Evolutionary conservation across 2,797 vertebrate genomes (phyloP), one percentile per base, ranked within the genome.

Genomic region (Gila robusta): DNA sequence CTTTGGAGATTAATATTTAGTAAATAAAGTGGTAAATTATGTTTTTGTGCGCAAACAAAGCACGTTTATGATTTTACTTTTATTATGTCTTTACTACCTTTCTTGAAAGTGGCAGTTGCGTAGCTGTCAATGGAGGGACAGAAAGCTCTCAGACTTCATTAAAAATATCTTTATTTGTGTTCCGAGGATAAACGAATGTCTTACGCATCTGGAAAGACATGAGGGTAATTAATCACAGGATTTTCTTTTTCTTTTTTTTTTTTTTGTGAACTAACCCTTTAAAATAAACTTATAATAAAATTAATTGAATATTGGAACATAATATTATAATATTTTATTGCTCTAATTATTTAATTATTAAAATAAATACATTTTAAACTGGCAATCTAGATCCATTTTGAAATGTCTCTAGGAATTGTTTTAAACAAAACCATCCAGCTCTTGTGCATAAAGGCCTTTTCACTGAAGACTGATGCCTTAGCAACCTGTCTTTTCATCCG

Each of bases 381-480:
- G 8, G 32, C 5, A 5, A 37, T 47, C 21, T 80, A 81, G 23
- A 10, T 17, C 1, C 4, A 59, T 19, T 54, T 17, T 35, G 10
- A 6, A 32, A 6, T 5, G 16, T 62, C 4, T 62, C 23, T 49
- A 62, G 0, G 6, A 21, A 17, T 23, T 16, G 11, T 39, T 73
- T 23, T n/a, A 28, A 82, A 19, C 17, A n/a, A 32, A 83, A 10
- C 2, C 37, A 83, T 72, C 3, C 16, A 41, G 28, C 35, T 70
- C 37, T 69, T 41, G 28, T 52, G 28, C 21, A 56, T 32, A 77
- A 83, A 76, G 59, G 17, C 6, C 39, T 39, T 66, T 83, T 67
- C 1, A 17, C 28, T 12, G 35, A 79, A 84, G 49, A 70, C 64
- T 10, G 74, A 71, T 84, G 83, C 5, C 79, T 56, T 76, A 80